These are phyloP conservation scores for Octomys mimax DNA, from an alignment of 2,797 vertebrate genomes.

Conservation along the genomic window DNA sequence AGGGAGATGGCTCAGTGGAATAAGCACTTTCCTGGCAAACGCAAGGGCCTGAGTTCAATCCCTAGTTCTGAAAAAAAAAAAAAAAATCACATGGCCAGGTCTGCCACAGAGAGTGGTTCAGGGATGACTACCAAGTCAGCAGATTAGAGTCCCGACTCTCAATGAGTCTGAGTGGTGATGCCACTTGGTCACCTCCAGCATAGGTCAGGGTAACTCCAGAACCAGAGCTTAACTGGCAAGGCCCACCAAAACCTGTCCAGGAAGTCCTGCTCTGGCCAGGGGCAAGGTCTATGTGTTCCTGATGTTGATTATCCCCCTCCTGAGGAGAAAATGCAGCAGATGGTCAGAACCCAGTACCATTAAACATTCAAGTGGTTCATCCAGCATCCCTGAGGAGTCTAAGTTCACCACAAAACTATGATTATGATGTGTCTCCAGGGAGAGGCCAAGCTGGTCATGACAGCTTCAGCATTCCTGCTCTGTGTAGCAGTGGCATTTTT, in stretches of 20 bases:
- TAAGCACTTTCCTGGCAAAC: no score
- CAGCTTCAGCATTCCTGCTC: background rate
- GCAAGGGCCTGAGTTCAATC: no score
- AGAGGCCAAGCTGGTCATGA: background rate
- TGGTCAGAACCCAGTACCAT: background rate
- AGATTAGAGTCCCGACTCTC: background rate
- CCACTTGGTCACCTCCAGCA: background rate
- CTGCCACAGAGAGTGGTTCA: background rate
- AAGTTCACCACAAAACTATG: background rate
- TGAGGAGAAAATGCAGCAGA: background rate
- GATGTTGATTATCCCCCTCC: background rate
- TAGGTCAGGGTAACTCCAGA: background rate
- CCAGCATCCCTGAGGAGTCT: background rate
- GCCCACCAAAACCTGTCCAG: background rate
- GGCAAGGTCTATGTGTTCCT: background rate
- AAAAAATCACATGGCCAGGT: background rate
- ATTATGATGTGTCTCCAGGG: background rate
- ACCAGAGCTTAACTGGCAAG: background rate
- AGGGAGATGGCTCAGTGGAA: no score
- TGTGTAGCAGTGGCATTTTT: background rate
- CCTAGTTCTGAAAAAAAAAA: no score
- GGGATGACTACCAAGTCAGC: background rate
- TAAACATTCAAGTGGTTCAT: background rate
- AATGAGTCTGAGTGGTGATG: background rate
- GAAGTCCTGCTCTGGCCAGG: background rate